Percentiles rank a stretch among this genome's conserved stretches.
Conservation (phyloP, 2,113 vertebrate species). For the Elephantulus edwardii region DNA sequence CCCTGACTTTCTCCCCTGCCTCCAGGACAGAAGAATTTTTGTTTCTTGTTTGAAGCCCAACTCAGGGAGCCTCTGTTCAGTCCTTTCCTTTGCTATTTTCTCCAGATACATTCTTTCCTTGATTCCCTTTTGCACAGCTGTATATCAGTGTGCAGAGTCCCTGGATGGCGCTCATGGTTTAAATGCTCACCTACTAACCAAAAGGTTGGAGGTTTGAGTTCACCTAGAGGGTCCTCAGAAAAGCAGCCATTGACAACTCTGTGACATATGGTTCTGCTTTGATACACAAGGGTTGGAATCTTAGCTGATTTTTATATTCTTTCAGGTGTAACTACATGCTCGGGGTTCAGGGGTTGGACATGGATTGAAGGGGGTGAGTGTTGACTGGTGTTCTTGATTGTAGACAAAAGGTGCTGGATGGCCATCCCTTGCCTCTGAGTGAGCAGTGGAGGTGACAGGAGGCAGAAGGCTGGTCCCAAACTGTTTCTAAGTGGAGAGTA, state of each 20-base stretch:
- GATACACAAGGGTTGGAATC: background rate
- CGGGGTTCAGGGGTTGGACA: rapidly evolving
- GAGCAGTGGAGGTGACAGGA: background rate
- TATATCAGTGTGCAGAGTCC: background rate
- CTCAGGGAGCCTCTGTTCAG: background rate
- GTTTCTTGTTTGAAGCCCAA: background rate
- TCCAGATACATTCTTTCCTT: background rate
- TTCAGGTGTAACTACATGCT: too few relatives aligned
- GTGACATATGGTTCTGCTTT: background rate
- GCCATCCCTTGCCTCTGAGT: background rate
- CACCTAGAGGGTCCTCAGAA: background rate
- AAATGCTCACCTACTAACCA: background rate
- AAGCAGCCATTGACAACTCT: background rate
- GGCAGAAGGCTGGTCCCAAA: background rate
- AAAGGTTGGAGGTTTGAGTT: background rate
- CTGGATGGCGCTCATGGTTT: background rate
- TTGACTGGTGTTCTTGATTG: background rate
- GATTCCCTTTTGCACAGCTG: rapidly evolving
- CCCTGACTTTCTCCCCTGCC: background rate
- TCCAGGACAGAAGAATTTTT: background rate
- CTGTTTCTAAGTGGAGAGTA: background rate
- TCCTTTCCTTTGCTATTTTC: background rate
- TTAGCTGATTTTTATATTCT: too few relatives aligned
- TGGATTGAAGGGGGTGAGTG: background rate
- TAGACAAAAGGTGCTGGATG: background rate